These are phyloP conservation scores for Scaptomyza polygonia DNA, from an alignment of 2,888 invertebrate genomes.

Conservation along the genomic window DNA sequence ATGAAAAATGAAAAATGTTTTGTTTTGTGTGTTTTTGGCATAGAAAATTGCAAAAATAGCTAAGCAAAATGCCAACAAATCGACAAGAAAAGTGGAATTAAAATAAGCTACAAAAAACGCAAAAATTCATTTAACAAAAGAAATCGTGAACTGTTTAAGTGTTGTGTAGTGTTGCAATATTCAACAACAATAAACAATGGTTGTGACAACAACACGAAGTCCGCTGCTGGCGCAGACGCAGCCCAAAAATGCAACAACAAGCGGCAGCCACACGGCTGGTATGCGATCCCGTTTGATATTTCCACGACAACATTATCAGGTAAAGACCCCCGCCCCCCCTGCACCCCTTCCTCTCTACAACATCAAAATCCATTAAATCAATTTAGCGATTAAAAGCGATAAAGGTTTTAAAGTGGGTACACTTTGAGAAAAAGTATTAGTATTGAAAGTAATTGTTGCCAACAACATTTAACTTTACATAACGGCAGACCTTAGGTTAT, in stretches of 20 bases:
- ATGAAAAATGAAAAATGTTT: slow-evolving; percentile 56
- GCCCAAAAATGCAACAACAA: slow-evolving; percentile 56
- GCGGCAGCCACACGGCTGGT: slow-evolving; percentile 64
- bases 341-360: not conserved
- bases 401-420: slow-evolving; percentile 8
- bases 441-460: too few species aligned
- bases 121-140: slow-evolving; percentile 7
- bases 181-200: slow-evolving; percentile 61
- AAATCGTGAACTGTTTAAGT: slow-evolving; percentile 6
- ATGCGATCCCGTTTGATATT: slow-evolving; percentile 82
- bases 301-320: slow-evolving; percentile 82
- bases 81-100: slow-evolving; percentile 9
- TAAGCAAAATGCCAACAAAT: slow-evolving; percentile 64
- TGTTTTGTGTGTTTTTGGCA: slow-evolving; percentile 31
- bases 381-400: slow-evolving; percentile 19
- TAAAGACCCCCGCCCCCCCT: too few species aligned
- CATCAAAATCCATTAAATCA: slow-evolving; percentile 4
- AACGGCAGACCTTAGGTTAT: too few species aligned
- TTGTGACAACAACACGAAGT: slow-evolving; percentile 82
- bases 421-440: not conserved
- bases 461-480: too few species aligned
- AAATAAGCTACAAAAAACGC: slow-evolving; percentile 8
- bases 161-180: slow-evolving; percentile 14
- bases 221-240: slow-evolving; percentile 77
- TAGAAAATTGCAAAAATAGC: slow-evolving; percentile 33